Evolutionary conservation across 2,113 vertebrate species (phyloP), one percentile per base, ranked within the genome.

Genomic region (Progne subis): DNA sequence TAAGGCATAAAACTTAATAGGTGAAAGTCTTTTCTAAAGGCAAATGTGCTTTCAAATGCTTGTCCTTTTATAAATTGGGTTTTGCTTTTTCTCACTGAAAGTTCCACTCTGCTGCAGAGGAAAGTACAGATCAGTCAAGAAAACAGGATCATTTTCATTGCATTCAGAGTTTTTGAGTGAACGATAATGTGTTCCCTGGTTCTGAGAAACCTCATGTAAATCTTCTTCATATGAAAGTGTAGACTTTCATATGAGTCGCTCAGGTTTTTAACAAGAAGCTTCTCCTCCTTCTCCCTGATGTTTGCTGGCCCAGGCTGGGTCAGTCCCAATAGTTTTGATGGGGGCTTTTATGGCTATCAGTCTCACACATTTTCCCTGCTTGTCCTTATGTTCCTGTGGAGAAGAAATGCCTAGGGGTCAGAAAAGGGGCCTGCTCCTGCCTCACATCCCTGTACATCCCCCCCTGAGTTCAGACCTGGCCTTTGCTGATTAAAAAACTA

Each of bases 11-110:
- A 94, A 26, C 59, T 81, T 64, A 52, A 75, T 18, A 75, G 23
- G 24, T 53, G 24, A 84, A 80, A 91, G 31, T 29, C 14, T 80
- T 76, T 94, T 82, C 79, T 49, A 74, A 89, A 84, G 32, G 64
- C 70, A 93, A 67, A n/a, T 50, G 31, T 13, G 11, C 75, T 76
- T 84, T 50, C 57, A 60, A 60, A 91, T 14, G 56, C 29, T 52
- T 65, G 82, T 31, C 34, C 59, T 89, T 94, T 89, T 65, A 69
- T 79, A 79, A 87, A 95, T 64, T 67, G 52, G 18, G 15, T 12
- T 91, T 91, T 91, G 47, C 63, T 91, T 94, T 95, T 91, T 77
- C 37, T 49, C 26, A 52, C 59, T 65, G 74, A 88, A 95, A 87
- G n/a, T 63, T 89, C 79, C 52, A 17, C n/a, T 87, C 37, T 59